Percentiles rank a stretch among this genome's conserved stretches.
These are phyloP conservation scores for Camelus dromedarius DNA, from an alignment of 2,113 vertebrate species.

Conservation along the genomic window DNA sequence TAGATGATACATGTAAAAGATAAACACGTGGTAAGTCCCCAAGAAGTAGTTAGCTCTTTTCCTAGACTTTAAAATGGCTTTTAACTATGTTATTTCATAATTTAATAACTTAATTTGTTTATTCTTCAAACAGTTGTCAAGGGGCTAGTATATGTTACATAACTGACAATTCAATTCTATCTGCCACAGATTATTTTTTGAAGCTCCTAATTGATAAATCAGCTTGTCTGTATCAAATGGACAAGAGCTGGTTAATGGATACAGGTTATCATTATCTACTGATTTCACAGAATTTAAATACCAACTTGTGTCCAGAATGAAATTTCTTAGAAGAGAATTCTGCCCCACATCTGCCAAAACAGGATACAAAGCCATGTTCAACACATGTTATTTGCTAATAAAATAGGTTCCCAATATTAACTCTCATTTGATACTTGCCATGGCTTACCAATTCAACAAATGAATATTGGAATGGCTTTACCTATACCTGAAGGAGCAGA, in stretches of 20 bases:
- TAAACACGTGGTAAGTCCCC: neutral
- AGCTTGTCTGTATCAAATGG: neutral
- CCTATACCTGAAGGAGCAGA: neutral
- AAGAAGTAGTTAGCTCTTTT: neutral
- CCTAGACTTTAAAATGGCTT: neutral
- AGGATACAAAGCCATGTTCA: neutral
- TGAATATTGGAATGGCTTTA: neutral
- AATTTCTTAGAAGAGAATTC: neutral
- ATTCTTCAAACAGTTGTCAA: neutral
- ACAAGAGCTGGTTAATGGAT: neutral
- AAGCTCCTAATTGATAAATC: neutral
- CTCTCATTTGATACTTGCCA: neutral
- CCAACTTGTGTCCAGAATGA: neutral
- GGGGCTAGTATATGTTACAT: neutral
- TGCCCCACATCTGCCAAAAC: neutral
- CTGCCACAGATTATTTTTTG: neutral
- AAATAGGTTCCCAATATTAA: neutral
- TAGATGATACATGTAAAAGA: neutral
- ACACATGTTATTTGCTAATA: neutral
- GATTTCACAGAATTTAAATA: neutral
- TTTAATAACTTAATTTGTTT: neutral
- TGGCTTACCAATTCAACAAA: neutral
- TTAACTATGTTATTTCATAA: neutral
- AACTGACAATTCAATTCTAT: neutral
- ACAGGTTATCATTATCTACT: neutral